Evolutionary conservation across 2,113 vertebrate genomes (phyloP).

Genomic region (Albula glossodonta): DNA sequence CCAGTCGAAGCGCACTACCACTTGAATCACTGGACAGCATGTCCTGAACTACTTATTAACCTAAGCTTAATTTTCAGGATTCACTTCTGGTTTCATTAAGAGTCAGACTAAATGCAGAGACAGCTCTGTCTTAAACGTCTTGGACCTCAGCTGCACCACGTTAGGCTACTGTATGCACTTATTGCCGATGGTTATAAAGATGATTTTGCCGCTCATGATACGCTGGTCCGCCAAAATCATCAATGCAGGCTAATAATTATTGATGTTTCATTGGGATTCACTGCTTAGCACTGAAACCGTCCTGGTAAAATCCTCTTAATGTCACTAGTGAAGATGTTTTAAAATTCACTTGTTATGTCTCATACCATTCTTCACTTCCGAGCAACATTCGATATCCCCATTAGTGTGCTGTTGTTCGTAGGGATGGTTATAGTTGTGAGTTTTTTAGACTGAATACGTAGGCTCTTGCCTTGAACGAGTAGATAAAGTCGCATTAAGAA

Average conservation of each 20-base stretch:
- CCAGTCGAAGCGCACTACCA: not conserved
- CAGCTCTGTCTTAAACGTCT: not conserved
- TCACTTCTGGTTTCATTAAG: not conserved
- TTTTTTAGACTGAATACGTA: not conserved
- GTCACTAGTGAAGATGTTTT: not conserved
- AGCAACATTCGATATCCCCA: not conserved
- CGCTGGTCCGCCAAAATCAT: too few species aligned
- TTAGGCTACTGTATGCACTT: not conserved
- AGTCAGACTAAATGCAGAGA: not conserved
- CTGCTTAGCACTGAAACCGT: not conserved
- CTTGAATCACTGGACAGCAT: not conserved
- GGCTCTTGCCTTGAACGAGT: not conserved
- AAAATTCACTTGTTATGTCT: not conserved
- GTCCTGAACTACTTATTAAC: not conserved
- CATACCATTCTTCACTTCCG: not conserved
- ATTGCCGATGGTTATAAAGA: too few species aligned
- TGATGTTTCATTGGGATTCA: not conserved
- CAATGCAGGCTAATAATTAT: not conserved
- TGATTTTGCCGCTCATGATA: too few species aligned
- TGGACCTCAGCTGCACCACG: not conserved
- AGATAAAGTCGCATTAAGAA: too few species aligned
- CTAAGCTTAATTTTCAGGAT: not conserved
- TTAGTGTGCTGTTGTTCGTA: not conserved
- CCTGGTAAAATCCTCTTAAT: not conserved
- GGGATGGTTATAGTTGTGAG: not conserved